Evolutionary conservation across 1,140 invertebrate species (phyloP).

Genomic region (Papilio polytes): DNA sequence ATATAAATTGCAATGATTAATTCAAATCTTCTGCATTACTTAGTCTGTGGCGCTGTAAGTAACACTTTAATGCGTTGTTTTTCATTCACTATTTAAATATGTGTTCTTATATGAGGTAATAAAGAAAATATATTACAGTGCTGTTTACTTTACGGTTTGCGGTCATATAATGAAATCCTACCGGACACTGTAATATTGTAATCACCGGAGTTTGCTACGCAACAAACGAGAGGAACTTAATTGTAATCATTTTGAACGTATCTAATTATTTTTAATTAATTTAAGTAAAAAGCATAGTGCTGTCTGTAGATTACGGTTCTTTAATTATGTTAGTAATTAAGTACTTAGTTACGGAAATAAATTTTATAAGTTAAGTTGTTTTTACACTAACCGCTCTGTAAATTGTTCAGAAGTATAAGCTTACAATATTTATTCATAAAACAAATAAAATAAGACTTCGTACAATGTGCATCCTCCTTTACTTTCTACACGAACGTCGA

Average conservation of each 20-base stretch:
- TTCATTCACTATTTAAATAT: constrained; percentile 28
- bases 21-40: neutral
- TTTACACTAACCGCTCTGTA: too few relatives aligned
- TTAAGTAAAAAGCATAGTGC: too few relatives aligned
- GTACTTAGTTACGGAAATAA: neutral
- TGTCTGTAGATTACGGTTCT: too few relatives aligned
- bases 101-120: constrained; percentile 26
- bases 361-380: neutral
- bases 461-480: constrained; percentile 16
- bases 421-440: neutral
- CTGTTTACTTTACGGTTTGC: constrained; percentile 18
- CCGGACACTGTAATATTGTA: neutral
- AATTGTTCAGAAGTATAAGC: too few relatives aligned
- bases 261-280: neutral
- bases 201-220: neutral
- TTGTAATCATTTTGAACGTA: neutral
- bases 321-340: neutral
- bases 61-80: constrained; percentile 28
- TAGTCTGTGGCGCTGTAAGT: constrained; percentile 19
- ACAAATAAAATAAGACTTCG: neutral
- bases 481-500: neutral
- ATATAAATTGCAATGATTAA: too few relatives aligned
- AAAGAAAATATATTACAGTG: constrained; percentile 15
- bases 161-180: constrained; percentile 14
- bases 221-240: neutral